Evolutionary conservation across 2,797 vertebrate species (phyloP).

Genomic region (Petrocephalus schoutedeni): DNA sequence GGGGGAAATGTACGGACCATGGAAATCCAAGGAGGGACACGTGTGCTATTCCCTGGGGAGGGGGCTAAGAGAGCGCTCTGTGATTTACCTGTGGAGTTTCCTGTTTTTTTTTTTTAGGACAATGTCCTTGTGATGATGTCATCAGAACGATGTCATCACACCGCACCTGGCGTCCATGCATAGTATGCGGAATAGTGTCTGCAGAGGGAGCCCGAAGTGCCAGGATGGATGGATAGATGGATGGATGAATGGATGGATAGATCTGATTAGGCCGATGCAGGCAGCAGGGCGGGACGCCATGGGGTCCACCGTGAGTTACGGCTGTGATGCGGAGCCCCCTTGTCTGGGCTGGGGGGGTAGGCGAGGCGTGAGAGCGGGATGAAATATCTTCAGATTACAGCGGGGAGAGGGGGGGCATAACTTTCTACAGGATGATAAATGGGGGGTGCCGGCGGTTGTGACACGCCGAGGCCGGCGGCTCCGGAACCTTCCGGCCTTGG

Average conservation of each 20-base stretch:
- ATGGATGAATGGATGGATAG: too few relatives aligned
- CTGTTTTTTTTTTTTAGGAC: not conserved
- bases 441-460: slow-evolving; percentile 45
- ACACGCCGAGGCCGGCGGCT: not conserved
- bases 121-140: not conserved
- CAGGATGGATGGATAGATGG: too few relatives aligned
- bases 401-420: slow-evolving; percentile 62
- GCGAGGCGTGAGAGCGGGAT: slow-evolving; percentile 59
- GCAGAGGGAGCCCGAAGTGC: too few relatives aligned
- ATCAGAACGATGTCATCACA: not conserved
- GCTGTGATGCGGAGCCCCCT: not conserved
- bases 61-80: not conserved
- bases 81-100: not conserved
- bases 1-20: not conserved
- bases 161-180: not conserved
- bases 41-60: not conserved
- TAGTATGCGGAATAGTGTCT: not conserved
- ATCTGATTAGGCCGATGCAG: slow-evolving; percentile 47
- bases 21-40: not conserved
- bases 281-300: slow-evolving; percentile 32
- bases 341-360: slow-evolving; percentile 29
- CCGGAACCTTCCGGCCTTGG: not conserved
- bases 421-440: slow-evolving; percentile 67
- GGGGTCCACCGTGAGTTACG: not conserved
- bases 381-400: slow-evolving; percentile 70